Evolutionary conservation across 2,113 vertebrate species (phyloP).

Genomic region (Campylomormyrus tamandua): DNA sequence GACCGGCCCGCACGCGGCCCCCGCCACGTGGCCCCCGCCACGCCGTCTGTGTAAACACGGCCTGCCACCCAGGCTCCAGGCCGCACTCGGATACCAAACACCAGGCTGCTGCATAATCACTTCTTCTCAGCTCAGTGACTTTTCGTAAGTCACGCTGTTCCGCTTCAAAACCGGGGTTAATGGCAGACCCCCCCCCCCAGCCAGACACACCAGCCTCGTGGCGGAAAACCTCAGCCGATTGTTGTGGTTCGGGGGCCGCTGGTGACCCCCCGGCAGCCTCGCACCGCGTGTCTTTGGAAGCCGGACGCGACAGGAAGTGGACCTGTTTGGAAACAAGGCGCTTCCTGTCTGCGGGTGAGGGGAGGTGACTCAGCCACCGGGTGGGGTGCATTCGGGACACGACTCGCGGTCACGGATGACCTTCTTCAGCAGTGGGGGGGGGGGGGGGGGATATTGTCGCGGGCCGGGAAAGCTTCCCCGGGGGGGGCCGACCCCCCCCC

Average conservation of each 20-base stretch:
- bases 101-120: neutral
- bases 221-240: neutral
- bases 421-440: neutral
- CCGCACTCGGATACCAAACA: neutral
- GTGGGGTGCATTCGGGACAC: neutral
- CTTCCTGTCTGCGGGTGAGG: neutral
- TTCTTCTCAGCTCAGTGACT: neutral
- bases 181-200: neutral
- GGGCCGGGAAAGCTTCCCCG: neutral
- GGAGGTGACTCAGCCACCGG: neutral
- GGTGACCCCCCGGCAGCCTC: neutral
- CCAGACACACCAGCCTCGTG: neutral
- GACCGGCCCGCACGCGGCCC: conserved; percentile 3
- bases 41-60: neutral
- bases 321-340: neutral
- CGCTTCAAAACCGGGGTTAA: neutral
- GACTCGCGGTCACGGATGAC: neutral
- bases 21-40: neutral
- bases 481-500: neutral
- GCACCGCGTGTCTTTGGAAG: neutral
- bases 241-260: neutral
- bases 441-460: neutral
- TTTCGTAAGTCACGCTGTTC: neutral
- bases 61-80: conserved; percentile 2
- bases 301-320: neutral